phyloP scores from a whole-genome alignment of 2,113 vertebrate species.

The Pedionomus torquatus region DNA sequence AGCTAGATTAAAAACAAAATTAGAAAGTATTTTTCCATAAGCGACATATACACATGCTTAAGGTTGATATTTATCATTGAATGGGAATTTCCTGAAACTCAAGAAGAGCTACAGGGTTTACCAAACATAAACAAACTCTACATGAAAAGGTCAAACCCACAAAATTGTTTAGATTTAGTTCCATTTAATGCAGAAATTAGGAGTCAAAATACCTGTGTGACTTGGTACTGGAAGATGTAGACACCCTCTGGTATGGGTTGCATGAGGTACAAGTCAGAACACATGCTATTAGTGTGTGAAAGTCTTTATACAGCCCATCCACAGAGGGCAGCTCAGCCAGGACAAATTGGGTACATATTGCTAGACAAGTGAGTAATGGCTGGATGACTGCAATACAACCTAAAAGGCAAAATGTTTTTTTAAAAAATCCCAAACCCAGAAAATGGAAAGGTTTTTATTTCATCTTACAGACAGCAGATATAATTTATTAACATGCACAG shows the following conservation, averaged over 20 bases:
- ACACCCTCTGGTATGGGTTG: not conserved
- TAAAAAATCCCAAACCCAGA: too few species aligned
- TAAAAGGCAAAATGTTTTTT: not conserved
- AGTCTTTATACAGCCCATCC: not conserved
- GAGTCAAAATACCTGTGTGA: not conserved
- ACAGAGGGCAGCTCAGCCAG: not conserved
- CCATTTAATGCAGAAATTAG: not conserved
- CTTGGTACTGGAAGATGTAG: not conserved
- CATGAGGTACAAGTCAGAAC: not conserved
- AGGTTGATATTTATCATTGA: not conserved
- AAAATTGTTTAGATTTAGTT: not conserved
- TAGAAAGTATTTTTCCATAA: not conserved
- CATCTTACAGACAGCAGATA: not conserved
- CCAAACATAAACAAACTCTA: not conserved
- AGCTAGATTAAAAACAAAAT: not conserved
- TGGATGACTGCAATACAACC: not conserved
- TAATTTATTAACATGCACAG: not conserved
- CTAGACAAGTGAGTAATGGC: not conserved
- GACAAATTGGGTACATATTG: rapidly evolving
- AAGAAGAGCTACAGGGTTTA: not conserved
- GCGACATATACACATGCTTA: not conserved
- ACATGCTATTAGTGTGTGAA: not conserved
- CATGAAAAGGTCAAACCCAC: not conserved
- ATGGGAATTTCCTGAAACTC: not conserved
- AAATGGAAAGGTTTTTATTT: not conserved